Percentiles rank a stretch among this genome's conserved stretches.
These are phyloP conservation scores for Hyppa rectilinea DNA, from an alignment of 2,888 invertebrate species.

Conservation along the genomic window DNA sequence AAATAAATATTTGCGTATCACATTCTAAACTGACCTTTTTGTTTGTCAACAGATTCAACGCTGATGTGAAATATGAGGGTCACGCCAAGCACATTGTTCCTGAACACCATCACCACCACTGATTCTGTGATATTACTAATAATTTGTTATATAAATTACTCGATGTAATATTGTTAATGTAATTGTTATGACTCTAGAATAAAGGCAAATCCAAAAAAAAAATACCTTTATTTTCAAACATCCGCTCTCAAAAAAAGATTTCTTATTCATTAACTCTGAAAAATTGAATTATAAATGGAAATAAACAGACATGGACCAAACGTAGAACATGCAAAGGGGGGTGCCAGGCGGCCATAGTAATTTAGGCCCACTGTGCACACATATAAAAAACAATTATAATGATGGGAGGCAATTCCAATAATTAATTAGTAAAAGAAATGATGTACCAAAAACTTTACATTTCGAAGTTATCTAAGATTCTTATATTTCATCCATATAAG, in stretches of 20 bases:
- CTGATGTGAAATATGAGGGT: conserved; percentile 60
- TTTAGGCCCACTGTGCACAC: too few species aligned
- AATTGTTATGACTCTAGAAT: conserved; percentile 21
- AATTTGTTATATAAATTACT: not conserved
- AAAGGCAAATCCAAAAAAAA: not conserved
- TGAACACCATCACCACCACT: conserved; percentile 55
- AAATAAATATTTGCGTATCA: not conserved
- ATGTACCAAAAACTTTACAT: too few species aligned
- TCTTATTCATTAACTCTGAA: too few species aligned
- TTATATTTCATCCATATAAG: too few species aligned
- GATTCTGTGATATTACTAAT: conserved; percentile 30
- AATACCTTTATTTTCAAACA: not conserved
- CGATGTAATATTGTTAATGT: conserved; percentile 34
- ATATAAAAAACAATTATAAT: too few species aligned
- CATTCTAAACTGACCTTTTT: not conserved
- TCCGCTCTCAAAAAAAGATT: too few species aligned
- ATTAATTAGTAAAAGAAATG: too few species aligned
- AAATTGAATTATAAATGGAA: not conserved
- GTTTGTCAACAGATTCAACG: conserved; percentile 38
- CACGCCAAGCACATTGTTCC: conserved; percentile 61
- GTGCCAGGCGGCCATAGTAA: too few species aligned
- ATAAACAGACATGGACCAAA: not conserved
- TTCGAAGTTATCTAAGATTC: too few species aligned
- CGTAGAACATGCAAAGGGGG: not conserved
- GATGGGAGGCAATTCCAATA: too few species aligned